phyloP scores from a whole-genome alignment of 1,140 invertebrate genomes.

The Aphidius gifuensis region DNA sequence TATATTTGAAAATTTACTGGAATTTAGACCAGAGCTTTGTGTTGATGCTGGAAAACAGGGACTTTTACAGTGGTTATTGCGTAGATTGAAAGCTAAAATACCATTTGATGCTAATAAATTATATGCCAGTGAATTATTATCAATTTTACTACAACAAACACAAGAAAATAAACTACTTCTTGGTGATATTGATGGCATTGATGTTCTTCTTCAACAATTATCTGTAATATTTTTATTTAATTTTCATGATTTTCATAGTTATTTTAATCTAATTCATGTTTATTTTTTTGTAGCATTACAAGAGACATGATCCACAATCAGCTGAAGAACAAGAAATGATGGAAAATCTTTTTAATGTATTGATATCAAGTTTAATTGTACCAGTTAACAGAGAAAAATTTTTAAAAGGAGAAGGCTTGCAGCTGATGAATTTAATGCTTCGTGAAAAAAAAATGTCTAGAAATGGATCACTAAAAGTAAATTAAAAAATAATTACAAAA shows the following conservation, averaged over 20 bases:
- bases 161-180: constrained; percentile 79
- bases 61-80: constrained; percentile 87
- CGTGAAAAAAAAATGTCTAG: constrained; percentile 95
- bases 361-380: constrained; percentile 91
- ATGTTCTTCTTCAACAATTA: constrained; percentile 91
- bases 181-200: constrained; percentile 93
- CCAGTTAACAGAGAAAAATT: constrained; percentile 87
- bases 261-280: constrained; percentile 4
- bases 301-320: constrained; percentile 86
- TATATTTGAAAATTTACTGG: constrained; percentile 89
- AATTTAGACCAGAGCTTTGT: constrained; percentile 83
- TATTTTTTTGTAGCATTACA: constrained; percentile 72
- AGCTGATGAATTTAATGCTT: constrained; percentile 96
- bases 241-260: constrained; percentile 16
- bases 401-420: constrained; percentile 89
- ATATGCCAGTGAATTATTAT: constrained; percentile 93
- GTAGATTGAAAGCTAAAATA: constrained; percentile 79
- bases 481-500: not conserved
- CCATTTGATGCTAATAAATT: constrained; percentile 96
- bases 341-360: constrained; percentile 96
- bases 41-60: constrained; percentile 84
- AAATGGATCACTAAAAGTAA: constrained; percentile 90
- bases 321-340: constrained; percentile 96
- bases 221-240: constrained; percentile 80
- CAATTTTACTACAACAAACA: constrained; percentile 90